phyloP scores from a whole-genome alignment of 2,797 vertebrate genomes.

The Scarus forsteni region DNA sequence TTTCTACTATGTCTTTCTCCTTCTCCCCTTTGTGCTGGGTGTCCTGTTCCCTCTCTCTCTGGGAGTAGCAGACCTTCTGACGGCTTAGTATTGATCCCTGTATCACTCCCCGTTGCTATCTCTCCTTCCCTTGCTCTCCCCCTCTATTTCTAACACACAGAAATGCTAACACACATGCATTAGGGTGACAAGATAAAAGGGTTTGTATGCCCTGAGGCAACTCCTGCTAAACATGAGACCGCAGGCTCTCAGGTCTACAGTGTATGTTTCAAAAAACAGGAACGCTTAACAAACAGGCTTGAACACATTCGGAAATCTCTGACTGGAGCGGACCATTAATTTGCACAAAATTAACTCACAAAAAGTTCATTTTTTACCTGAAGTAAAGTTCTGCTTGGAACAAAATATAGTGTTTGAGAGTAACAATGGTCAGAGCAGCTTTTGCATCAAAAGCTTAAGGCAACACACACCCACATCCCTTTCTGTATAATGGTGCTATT shows the following conservation, averaged over 20 bases:
- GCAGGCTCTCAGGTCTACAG: conserved; percentile 57
- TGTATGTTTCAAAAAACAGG: conserved; percentile 50
- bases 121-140: conserved; percentile 24
- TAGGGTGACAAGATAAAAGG: conserved; percentile 82
- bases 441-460: conserved; percentile 64
- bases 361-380: conserved; percentile 45
- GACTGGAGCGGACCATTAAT: conserved; percentile 35
- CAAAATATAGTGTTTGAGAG: conserved; percentile 28
- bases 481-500: conserved; percentile 69
- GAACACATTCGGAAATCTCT: conserved; percentile 35
- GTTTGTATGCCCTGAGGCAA: conserved; percentile 76
- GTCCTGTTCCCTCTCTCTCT: conserved; percentile 80
- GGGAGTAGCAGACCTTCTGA: conserved; percentile 80
- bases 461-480: conserved; percentile 34
- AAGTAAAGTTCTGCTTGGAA: conserved; percentile 30
- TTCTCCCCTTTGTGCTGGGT: conserved; percentile 67
- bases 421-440: conserved; percentile 36
- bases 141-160: conserved; percentile 25
- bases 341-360: conserved; percentile 54
- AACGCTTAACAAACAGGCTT: conserved; percentile 63
- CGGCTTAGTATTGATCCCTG: conserved; percentile 80
- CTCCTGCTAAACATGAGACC: conserved; percentile 73
- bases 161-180: conserved; percentile 58
- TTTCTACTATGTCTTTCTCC: conserved; percentile 50
- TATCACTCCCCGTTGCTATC: conserved; percentile 61